Percentiles rank a stretch among this genome's conserved stretches.
Conservation (phyloP, 2,888 invertebrate species). For the Schrankia costaestrigalis region DNA sequence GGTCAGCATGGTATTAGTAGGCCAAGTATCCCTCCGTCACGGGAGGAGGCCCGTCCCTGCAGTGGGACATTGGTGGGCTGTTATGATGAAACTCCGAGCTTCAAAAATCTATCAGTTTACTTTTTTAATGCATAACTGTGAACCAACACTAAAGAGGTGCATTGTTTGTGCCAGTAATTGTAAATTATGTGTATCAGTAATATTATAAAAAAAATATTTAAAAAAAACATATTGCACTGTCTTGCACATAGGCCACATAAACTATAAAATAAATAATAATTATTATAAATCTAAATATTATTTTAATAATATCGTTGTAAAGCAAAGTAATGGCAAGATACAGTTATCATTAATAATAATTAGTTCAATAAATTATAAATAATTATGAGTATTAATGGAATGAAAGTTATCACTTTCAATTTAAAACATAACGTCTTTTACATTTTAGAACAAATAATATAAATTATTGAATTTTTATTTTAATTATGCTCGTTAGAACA, state of each 20-base stretch:
- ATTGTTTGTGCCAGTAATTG: slow-evolving; percentile 39
- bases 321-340: slow-evolving; percentile 51
- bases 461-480: neutral
- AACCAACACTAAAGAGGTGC: slow-evolving; percentile 9
- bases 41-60: too few relatives aligned
- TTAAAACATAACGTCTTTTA: slow-evolving; percentile 26
- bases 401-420: slow-evolving; percentile 33
- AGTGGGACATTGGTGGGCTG: too few relatives aligned
- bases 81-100: too few relatives aligned
- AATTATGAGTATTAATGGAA: slow-evolving; percentile 52
- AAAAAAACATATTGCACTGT: neutral
- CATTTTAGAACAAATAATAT: slow-evolving; percentile 23
- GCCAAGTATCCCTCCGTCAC: too few relatives aligned
- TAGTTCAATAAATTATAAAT: slow-evolving; percentile 25
- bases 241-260: slow-evolving; percentile 2
- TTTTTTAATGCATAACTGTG: neutral
- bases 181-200: slow-evolving; percentile 17
- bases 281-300: slow-evolving; percentile 12
- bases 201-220: slow-evolving; percentile 5
- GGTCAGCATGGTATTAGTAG: too few relatives aligned
- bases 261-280: slow-evolving; percentile 19
- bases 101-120: neutral
- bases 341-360: slow-evolving; percentile 12
- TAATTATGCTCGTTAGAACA: neutral
- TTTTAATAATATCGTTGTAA: slow-evolving; percentile 41